These are phyloP conservation scores for Speoplatyrhinus poulsoni DNA, from an alignment of 2,113 vertebrate species.

Conservation along the genomic window DNA sequence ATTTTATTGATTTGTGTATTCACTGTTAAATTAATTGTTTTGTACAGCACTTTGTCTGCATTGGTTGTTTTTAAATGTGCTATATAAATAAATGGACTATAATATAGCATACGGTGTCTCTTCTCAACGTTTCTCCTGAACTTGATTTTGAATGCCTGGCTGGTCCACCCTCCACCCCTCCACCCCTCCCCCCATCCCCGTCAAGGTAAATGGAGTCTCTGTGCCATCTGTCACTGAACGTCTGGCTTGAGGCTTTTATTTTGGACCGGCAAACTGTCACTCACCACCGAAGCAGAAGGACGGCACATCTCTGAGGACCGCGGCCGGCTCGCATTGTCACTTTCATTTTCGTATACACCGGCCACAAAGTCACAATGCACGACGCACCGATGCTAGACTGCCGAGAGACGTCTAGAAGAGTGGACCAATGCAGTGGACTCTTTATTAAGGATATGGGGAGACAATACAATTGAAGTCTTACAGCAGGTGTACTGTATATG, in stretches of 20 bases:
- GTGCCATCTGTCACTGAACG: constrained; percentile 45
- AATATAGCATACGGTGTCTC: no score
- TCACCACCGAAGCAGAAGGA: constrained; percentile 54
- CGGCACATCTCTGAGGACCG: constrained; percentile 42
- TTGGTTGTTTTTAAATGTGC: no score
- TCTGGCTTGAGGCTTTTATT: constrained; percentile 55
- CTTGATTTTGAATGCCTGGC: no score
- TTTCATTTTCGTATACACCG: constrained; percentile 40
- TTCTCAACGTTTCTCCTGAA: no score
- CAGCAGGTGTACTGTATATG: neutral
- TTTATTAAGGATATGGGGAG: neutral
- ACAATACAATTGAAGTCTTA: neutral
- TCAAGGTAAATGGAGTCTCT: constrained; percentile 21
- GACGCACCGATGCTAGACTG: constrained; percentile 25
- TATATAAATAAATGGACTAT: no score
- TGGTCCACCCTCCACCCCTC: neutral
- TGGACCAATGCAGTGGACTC: neutral
- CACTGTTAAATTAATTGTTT: no score
- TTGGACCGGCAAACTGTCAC: constrained; percentile 40
- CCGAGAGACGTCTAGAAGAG: constrained; percentile 8
- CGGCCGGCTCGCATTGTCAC: constrained; percentile 48
- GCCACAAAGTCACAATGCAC: constrained; percentile 30
- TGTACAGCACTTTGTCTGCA: no score
- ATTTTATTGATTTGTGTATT: no score
- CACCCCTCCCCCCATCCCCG: neutral